Evolutionary conservation across 2,113 vertebrate genomes (phyloP), one percentile per base, ranked within the genome.

Genomic region (Sialia sialis): DNA sequence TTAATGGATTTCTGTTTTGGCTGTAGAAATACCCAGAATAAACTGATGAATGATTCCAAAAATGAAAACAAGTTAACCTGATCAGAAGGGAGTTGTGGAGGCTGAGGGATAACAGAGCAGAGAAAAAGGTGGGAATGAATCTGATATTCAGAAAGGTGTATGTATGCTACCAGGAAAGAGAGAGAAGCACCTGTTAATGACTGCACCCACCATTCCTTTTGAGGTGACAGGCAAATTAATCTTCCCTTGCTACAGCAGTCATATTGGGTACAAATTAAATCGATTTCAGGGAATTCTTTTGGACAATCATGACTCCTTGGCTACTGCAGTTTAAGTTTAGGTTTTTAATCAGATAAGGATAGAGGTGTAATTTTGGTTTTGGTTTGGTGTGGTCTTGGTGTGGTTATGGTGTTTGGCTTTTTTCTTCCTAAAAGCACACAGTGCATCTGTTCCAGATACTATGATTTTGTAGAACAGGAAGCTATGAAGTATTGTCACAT

Each of bases 1-100:
- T 56, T 77, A 93, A 94, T 82, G n/a, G 54, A 48, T 94, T 94
- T 94, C 54, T 79, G 36, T 69, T 91, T 76, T 46, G 66, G 38
- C 48, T 87, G 54, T 55, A 30, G 66, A 92, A 84, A 44, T 63
- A 82, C 41, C 84, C 81, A 76, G 54, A 95, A 89, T 54, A 87
- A 82, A 94, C 3, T 76, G 48, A 84, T 30, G 32, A 82, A 74
- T 38, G 60, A 89, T 39, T 84, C 49, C 51, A 76, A n/a, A 91
- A 81, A 84, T n/a, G 39, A 84, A 92, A 91, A 93, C 32, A 94
- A 70, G 44, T 59, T 36, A 85, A 77, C 39, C 43, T 78, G 44
- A 75, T 39, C 3, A 3, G n/a, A 91, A 48, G 27, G 13, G 34
- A 79, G 11, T 14, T 3, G 1, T 15, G 17, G n/a, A 89, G 30